Conservation (phyloP, 2,888 invertebrate species). For the Ophioninae sp. region DNA sequence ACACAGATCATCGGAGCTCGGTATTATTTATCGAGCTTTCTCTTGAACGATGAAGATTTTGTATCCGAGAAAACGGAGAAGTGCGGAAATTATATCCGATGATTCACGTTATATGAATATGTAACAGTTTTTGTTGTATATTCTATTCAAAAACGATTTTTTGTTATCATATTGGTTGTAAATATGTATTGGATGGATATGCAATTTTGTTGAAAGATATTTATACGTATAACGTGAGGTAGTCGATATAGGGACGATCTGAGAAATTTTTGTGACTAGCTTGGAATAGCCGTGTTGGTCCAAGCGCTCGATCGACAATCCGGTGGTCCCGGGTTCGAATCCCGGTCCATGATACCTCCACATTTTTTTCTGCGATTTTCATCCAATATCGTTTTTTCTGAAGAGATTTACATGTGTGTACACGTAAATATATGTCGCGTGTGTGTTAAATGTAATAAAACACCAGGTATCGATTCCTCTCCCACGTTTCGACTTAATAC, state of each 20-base stretch:
- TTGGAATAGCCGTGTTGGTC: background rate
- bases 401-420: background rate
- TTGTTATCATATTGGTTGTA: background rate
- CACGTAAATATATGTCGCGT: background rate
- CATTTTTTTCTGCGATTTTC: background rate
- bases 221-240: background rate
- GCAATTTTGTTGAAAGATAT: too few relatives aligned
- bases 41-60: too few relatives aligned
- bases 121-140: too few relatives aligned
- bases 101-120: too few relatives aligned
- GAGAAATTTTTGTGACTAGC: background rate
- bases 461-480: too few relatives aligned
- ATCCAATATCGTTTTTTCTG: background rate
- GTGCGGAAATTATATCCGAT: too few relatives aligned
- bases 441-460: background rate
- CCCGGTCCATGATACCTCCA: background rate
- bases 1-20: background rate
- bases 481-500: too few relatives aligned
- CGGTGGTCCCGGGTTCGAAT: background rate
- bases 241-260: background rate
- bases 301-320: background rate
- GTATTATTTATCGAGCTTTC: background rate
- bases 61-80: too few relatives aligned
- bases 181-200: background rate
- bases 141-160: too few relatives aligned